phyloP scores from a whole-genome alignment of 2,888 invertebrate genomes.

The Cordilura impudica region DNA sequence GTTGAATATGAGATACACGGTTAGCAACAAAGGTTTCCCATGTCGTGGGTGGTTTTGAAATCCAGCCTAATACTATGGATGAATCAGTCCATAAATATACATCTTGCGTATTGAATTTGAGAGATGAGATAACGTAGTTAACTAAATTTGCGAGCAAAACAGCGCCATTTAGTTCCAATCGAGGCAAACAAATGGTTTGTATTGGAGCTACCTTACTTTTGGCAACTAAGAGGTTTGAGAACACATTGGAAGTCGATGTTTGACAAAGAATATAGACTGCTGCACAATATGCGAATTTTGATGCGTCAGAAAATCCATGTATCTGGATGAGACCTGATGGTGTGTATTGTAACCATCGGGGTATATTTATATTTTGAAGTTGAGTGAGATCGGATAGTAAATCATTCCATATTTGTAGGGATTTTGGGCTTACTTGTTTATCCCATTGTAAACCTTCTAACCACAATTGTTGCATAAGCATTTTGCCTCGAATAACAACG shows the following conservation, averaged over 20 bases:
- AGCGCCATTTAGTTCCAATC: slow-evolving; percentile 6
- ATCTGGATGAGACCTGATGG: not conserved
- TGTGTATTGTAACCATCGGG: no score
- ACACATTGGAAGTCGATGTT: not conserved
- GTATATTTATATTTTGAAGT: not conserved
- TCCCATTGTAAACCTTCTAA: not conserved
- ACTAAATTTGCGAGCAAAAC: not conserved
- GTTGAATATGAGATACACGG: not conserved
- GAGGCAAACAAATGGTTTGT: not conserved
- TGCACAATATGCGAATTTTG: not conserved
- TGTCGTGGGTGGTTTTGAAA: not conserved
- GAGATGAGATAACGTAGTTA: not conserved
- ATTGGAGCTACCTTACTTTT: slow-evolving; percentile 7
- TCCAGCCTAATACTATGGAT: not conserved
- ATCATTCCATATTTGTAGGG: not conserved
- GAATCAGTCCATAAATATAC: slow-evolving; percentile 1
- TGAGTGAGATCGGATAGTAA: not conserved
- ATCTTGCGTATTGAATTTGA: not conserved
- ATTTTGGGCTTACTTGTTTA: not conserved
- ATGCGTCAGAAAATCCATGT: not conserved
- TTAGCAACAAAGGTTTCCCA: slow-evolving; percentile 9
- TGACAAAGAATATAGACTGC: not conserved
- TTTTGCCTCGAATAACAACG: not conserved
- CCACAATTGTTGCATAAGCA: not conserved
- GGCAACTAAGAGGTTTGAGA: not conserved